Evolutionary conservation across 2,113 vertebrate species (phyloP).

Genomic region (Cygnus atratus): DNA sequence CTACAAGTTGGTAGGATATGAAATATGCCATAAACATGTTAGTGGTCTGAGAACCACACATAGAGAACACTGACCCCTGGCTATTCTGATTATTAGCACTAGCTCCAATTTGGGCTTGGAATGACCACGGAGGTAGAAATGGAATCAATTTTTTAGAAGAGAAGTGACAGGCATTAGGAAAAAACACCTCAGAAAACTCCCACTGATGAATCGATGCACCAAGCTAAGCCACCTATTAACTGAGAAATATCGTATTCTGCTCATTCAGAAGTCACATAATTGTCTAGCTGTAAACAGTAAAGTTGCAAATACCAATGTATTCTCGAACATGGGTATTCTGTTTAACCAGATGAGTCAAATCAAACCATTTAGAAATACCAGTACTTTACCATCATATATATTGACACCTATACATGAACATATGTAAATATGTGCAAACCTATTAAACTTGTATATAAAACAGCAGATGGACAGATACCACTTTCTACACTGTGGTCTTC

Average conservation of each 20-base stretch:
- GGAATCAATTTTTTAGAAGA: neutral
- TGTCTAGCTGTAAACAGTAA: too few relatives aligned
- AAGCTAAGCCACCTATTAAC: neutral
- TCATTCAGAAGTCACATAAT: neutral
- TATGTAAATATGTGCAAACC: neutral
- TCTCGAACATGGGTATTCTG: neutral
- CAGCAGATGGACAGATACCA: neutral
- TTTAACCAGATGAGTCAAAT: neutral
- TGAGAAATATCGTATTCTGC: neutral
- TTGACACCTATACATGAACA: neutral
- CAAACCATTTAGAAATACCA: neutral
- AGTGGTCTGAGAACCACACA: neutral
- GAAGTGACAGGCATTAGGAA: neutral
- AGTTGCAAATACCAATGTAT: neutral
- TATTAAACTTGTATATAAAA: neutral
- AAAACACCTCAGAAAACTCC: neutral
- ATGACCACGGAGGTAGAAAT: neutral
- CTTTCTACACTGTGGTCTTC: neutral
- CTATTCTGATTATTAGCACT: neutral
- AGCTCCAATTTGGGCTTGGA: neutral
- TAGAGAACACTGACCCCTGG: neutral
- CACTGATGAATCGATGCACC: neutral
- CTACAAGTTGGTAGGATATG: neutral
- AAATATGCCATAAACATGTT: accelerated
- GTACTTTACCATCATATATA: neutral